Evolutionary conservation across 2,888 invertebrate species (phyloP).

Genomic region (Drosophila conformis): DNA sequence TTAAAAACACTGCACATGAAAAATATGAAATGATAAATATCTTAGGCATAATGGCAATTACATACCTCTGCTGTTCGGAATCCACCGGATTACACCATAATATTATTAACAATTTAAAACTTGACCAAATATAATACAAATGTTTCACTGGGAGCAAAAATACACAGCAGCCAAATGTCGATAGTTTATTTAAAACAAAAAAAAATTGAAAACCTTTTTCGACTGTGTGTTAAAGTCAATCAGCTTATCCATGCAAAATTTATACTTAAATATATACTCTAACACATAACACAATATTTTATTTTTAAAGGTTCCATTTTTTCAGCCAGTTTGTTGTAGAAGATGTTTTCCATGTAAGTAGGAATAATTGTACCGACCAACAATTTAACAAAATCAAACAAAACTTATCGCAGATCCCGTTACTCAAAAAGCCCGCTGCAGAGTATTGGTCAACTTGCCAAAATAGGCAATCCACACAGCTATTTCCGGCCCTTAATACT

Average conservation of each 20-base stretch:
- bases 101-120: not conserved
- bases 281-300: not conserved
- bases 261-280: not conserved
- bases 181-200: too few species aligned
- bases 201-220: not conserved
- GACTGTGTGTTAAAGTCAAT: not conserved
- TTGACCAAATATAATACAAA: not conserved
- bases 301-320: not conserved
- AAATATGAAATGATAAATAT: not conserved
- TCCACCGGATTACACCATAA: not conserved
- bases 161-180: not conserved
- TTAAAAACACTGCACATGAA: not conserved
- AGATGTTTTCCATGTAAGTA: conserved; percentile 48
- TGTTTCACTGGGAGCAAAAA: not conserved
- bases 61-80: not conserved
- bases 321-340: not conserved
- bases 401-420: conserved; percentile 15
- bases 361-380: not conserved
- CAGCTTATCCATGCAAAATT: not conserved
- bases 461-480: not conserved
- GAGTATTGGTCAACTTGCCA: conserved; percentile 1
- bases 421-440: conserved; percentile 15
- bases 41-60: not conserved
- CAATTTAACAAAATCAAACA: too few species aligned
- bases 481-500: conserved; percentile 4